phyloP scores from a whole-genome alignment of 35 echinoderm and acorn worm species.

The Apostichopus californicus region DNA sequence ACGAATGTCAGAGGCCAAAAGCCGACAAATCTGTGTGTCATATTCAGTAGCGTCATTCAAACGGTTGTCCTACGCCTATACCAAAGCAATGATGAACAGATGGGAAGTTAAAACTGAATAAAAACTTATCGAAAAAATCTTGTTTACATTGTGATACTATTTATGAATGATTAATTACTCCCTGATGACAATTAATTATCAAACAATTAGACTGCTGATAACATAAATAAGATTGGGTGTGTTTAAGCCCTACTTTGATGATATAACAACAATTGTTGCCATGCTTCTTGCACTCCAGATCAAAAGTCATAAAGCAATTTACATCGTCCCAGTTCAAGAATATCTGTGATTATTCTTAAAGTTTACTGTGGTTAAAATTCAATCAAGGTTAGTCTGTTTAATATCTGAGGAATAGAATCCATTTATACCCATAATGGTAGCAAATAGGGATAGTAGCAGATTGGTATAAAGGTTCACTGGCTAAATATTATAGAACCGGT shows the following conservation, averaged over 20 bases:
- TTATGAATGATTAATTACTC: constrained; percentile 25
- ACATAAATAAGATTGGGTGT: background rate
- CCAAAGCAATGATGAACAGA: background rate
- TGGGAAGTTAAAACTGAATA: background rate
- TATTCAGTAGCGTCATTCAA: background rate
- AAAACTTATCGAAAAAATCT: background rate
- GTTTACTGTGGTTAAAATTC: no score
- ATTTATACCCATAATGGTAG: no score
- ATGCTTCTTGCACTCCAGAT: background rate
- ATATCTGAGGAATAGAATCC: no score
- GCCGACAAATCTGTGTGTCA: background rate
- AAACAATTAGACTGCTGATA: constrained; percentile 29
- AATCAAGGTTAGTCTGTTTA: no score
- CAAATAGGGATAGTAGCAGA: no score
- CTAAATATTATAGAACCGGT: no score
- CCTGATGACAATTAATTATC: constrained; percentile 26
- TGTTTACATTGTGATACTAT: background rate
- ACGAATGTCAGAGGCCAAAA: background rate
- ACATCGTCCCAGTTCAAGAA: no score
- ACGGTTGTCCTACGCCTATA: background rate
- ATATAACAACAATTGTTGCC: background rate
- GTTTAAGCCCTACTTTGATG: constrained; percentile 7
- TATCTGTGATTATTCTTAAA: no score
- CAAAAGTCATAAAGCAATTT: no score
- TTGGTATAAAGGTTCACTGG: no score